Evolutionary conservation across 2,888 invertebrate genomes (phyloP), one percentile per base, ranked within the genome.

Genomic region (Agonopterix alstromeriana): DNA sequence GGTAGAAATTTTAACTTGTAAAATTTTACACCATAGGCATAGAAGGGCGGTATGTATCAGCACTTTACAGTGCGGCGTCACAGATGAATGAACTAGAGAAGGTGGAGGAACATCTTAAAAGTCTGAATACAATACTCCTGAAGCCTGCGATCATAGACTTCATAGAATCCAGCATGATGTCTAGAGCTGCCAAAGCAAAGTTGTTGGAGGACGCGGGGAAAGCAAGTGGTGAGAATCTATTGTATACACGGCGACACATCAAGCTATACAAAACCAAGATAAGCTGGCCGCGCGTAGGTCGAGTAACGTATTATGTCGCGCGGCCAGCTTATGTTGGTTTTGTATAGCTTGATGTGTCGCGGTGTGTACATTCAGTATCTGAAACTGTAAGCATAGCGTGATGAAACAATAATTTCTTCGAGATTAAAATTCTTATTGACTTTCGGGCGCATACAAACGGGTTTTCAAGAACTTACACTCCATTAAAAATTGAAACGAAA

Each of bases 31-130:
- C 27, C 11, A 12, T 45, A 82, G 84, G 84, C 42, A 58, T 80
- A 14, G 81, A 81, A 63, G 85, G 85, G 0, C 71, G 80, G 1
- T 86, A 84, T 44, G 83, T 83, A 3, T 53, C 76, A 2, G 83
- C 85, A 1, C 54, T 86, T 2, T 86, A 77, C 51, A 80, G 81
- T 38, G 84, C 82, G 3, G 74, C 77, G 17, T 48, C 60, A 1
- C 67, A 82, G 54, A 67, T 58, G 63, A 70, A 76, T 0, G 63
- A 85, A 49, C 49, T 84, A 1, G 78, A 84, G 0, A 60, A 67
- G 8, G 74, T 74, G 1, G 83, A 83, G 48, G 65, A 72, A 54
- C 56, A 72, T 56, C 56, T 85, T 0, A 57, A 58, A 10, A 45
- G 8, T 0, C 47, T 85, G 2, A 67, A 68, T 47, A 71, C 70